phyloP scores from a whole-genome alignment of 2,888 invertebrate species.

The Nymphalis c-album region DNA sequence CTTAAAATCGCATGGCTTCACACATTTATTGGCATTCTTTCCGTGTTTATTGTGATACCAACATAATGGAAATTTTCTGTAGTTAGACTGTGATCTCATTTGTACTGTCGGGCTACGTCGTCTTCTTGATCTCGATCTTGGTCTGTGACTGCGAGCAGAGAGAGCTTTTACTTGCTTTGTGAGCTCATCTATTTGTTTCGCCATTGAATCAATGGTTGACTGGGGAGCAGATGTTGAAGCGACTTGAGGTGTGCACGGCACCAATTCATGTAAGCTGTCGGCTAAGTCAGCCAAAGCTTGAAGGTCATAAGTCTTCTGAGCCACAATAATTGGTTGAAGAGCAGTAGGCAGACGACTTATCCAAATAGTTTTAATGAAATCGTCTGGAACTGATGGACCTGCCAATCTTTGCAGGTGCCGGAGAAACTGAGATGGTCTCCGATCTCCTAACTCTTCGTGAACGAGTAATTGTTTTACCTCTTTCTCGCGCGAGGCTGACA shows the following conservation, averaged over 20 bases:
- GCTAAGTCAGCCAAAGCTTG: not conserved
- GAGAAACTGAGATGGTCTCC: slow-evolving; percentile 7
- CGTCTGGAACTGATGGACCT: slow-evolving; percentile 13
- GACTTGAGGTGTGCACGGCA: not conserved
- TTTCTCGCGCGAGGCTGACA: no score
- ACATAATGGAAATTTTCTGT: no score
- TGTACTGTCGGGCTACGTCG: no score
- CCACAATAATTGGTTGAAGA: not conserved
- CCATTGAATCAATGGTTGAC: not conserved
- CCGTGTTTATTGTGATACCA: no score
- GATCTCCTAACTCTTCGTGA: no score
- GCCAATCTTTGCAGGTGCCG: slow-evolving; percentile 10
- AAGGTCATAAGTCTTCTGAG: not conserved
- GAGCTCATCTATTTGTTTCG: slow-evolving; percentile 6
- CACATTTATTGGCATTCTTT: no score
- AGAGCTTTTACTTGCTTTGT: no score
- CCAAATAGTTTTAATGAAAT: slow-evolving; percentile 4
- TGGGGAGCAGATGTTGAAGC: not conserved
- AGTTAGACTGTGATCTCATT: no score
- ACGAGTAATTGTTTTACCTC: no score
- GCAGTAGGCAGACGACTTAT: not conserved
- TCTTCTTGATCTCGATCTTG: no score
- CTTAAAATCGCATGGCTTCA: no score
- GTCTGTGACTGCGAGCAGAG: no score
- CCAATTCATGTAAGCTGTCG: not conserved